phyloP scores from a whole-genome alignment of 2,113 vertebrate genomes.

The Natator depressus region DNA sequence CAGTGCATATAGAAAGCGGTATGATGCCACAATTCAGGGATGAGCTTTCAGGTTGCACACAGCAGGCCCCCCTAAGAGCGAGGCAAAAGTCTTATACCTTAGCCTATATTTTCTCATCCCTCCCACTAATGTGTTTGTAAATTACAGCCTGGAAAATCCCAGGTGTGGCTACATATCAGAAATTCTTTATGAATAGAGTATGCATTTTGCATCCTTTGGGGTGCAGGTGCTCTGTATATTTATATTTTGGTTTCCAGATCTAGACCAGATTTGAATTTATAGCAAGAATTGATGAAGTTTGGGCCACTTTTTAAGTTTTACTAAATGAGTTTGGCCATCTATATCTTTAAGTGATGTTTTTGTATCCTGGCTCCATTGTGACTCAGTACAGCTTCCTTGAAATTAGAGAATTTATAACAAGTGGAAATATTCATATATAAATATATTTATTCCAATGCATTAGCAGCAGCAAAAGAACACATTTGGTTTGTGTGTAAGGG shows the following conservation, averaged over 20 bases:
- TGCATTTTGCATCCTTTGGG: background rate
- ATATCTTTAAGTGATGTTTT: background rate
- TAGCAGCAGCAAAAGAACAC: slow-evolving; percentile 10
- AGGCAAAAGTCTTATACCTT: background rate
- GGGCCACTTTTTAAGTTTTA: background rate
- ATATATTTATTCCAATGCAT: slow-evolving; percentile 20
- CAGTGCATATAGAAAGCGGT: background rate
- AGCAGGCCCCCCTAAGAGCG: background rate
- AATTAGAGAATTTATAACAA: background rate
- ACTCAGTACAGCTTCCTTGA: background rate
- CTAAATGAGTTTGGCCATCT: background rate
- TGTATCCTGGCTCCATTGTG: background rate
- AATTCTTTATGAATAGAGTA: background rate
- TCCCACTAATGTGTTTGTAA: background rate
- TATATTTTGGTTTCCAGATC: background rate
- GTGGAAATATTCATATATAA: background rate
- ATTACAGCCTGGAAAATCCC: background rate
- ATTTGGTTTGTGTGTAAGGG: slow-evolving; percentile 34
- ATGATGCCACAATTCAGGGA: background rate
- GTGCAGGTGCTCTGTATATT: background rate
- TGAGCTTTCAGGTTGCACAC: background rate
- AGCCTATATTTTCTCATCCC: background rate
- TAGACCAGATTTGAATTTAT: background rate
- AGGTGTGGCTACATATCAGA: background rate
- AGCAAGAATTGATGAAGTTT: background rate